Percentiles rank a stretch among this genome's conserved stretches.
phyloP scores from a whole-genome alignment of 2,797 vertebrate genomes.

The Eremophila alpestris region DNA sequence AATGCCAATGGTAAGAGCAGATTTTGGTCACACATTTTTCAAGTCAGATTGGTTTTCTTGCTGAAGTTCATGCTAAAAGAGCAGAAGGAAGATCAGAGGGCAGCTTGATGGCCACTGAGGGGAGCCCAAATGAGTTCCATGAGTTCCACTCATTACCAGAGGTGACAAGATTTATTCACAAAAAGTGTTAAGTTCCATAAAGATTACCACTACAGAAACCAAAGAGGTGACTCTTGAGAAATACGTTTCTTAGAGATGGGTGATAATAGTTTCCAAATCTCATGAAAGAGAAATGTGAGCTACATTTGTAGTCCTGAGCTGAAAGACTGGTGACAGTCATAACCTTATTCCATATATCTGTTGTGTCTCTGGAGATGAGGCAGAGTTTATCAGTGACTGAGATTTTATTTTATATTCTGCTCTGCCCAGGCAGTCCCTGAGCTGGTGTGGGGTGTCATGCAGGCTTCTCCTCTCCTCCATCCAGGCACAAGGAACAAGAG shows the following conservation, averaged over 20 bases:
- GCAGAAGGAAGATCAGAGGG: neutral
- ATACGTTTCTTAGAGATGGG: neutral
- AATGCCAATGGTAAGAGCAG: neutral
- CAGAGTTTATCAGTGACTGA: neutral
- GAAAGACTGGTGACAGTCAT: neutral
- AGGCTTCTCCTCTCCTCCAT: neutral
- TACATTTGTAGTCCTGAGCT: neutral
- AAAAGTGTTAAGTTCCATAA: neutral
- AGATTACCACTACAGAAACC: neutral
- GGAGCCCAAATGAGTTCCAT: neutral
- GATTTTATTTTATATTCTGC: neutral
- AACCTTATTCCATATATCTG: neutral
- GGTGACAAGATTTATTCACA: neutral
- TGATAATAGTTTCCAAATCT: neutral
- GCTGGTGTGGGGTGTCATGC: neutral
- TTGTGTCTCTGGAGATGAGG: neutral
- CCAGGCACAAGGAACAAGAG: rapidly evolving
- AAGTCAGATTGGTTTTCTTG: neutral
- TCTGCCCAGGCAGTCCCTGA: neutral
- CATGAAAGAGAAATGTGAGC: neutral
- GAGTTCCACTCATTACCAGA: neutral
- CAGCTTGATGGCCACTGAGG: neutral
- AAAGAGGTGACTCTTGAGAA: neutral
- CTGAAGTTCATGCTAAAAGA: neutral
- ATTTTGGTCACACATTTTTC: neutral